Evolutionary conservation across 2,888 invertebrate species (phyloP), one percentile per base, ranked within the genome.

Genomic region (Noctua fimbriata): DNA sequence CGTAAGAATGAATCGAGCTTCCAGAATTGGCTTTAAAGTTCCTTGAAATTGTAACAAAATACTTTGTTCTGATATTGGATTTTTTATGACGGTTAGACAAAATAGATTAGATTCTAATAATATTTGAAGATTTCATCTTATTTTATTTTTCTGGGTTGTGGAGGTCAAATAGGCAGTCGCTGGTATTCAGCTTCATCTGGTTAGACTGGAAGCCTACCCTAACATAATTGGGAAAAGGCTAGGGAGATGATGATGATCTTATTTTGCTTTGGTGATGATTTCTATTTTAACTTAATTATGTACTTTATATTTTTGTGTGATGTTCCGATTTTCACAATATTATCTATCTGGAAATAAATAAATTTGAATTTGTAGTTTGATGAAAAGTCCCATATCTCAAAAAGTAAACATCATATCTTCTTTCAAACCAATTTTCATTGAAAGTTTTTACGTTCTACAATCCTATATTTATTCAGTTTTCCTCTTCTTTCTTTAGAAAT

Each of bases 1-100:
- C 73, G 70, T 52, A 72, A 60, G 24, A 76, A 75, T 36, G 63
- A 69, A 79, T 70, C 44, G 76, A 79, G 60, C 73, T 55, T 73
- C 47, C 12, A 60, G 55, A 49, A 71, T 81, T 73, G 24, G 21
- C 24, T 78, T 7, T 58, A 52, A 16, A 49, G 14, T 70, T 70
- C 7, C 28, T 71, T 73, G 7, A 66, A 65, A 60, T 12, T 63
- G 14, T 12, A 21, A 12, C 9, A 28, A 21, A n/a, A 69, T 36
- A 69, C 58, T 58, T 47, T 47, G 41, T 60, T 58, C 18, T 28
- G 12, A 6, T n/a, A 36, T 58, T n/a, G n/a, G 18, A n/a, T 70
- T n/a, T 65, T 21, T 66, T n/a, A 41, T n/a, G 44, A 63, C 18
- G 3, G 32, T 32, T 32, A 2, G 3, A 1, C 9, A 28, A 32